Evolutionary conservation across 2,113 vertebrate species (phyloP), one percentile per base, ranked within the genome.

Genomic region (Microtus montanus): DNA sequence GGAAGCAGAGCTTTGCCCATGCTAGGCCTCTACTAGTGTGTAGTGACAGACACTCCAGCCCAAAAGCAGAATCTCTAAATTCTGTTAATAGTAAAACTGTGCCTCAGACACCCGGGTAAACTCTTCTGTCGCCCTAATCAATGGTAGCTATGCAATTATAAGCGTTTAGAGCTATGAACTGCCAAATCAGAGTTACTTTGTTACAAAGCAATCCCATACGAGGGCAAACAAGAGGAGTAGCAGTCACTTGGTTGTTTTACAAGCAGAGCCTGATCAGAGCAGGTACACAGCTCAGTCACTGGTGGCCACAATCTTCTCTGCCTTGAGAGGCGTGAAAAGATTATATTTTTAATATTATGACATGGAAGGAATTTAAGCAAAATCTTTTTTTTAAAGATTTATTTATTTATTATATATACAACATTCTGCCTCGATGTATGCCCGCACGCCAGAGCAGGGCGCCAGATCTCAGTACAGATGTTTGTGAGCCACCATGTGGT

Each of bases 291-390:
- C 12, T 52, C 44, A 74, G 8, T 74, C 38, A 28, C 70, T 22
- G 3, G 13, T 79, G 44, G 8, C 8, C 20, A 28, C 11, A 4
- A 20, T 38, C 6, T 44, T 77, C 10, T 70, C n/a, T 83, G 20
- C 47, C 33, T 3, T 64, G 47, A 52, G 63, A 89, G 41, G 17
- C 85, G 33, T 92, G 28, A n/a, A 73, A 54, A 52, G 28, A 13
- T 58, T 28, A 41, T n/a, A 33, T 24, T 82, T 91, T 80, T 89
- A 86, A 38, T 90, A 28, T 82, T 96, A 91, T 86, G 84, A 89
- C 92, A 61, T 6, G 6, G 80, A 79, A 73, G 44, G 2, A 66
- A 93, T 52, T 78, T 74, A 82, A 85, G 20, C 38, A 38, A 93
- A 92, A 75, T 12, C 17, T n/a, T 80, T 82, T n/a, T n/a, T n/a